Base-by-base conservation (phyloP, 2,113 vertebrate genomes). In the Astur gentilis region DNA sequence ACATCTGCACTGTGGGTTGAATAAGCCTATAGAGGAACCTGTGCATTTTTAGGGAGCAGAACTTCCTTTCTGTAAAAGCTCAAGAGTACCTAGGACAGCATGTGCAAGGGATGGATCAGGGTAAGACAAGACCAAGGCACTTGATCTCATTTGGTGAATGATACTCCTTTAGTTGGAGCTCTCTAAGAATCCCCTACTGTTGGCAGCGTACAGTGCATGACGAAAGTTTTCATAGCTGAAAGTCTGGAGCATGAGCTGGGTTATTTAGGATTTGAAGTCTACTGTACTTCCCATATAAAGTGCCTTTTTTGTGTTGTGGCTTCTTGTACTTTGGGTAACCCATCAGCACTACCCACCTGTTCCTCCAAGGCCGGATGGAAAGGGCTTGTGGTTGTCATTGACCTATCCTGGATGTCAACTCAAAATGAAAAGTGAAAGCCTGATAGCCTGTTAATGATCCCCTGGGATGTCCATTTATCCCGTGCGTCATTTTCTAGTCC, bases 391-490 rank as follows among this genome's bases (percentile, higher is more conserved):
- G 16, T 89, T 92, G 77, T 87, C 62, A 58, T 81, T 89, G 62
- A 52, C 49, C 73, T n/a, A 23, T 91, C 29, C 73, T 90, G 54
- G 49, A 47, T 85, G 50, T 64, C 89, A 95, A 44, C 22, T 91
- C n/a, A 47, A 67, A 87, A 84, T 64, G 71, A 92, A 76, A 91
- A 83, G 87, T 77, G 77, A 62, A 84, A 93, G 77, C 49, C 60
- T 94, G 44, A 73, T 82, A 89, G 91, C 40, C 70, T 61, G 26
- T 82, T 94, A 96, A 93, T 94, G 78, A 87, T 95, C 77, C 32
- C 40, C n/a, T 47, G 70, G 78, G 81, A 45, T 72, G 70, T 79
- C 94, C 58, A 71, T 84, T 97, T 95, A 90, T 95, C 58, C 61
- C 0, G 0, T 47, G 49, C 18, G 6, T 92, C 91, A 93, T 95